Conservation (phyloP, 1,140 invertebrate species). For the Psix sp. region DNA sequence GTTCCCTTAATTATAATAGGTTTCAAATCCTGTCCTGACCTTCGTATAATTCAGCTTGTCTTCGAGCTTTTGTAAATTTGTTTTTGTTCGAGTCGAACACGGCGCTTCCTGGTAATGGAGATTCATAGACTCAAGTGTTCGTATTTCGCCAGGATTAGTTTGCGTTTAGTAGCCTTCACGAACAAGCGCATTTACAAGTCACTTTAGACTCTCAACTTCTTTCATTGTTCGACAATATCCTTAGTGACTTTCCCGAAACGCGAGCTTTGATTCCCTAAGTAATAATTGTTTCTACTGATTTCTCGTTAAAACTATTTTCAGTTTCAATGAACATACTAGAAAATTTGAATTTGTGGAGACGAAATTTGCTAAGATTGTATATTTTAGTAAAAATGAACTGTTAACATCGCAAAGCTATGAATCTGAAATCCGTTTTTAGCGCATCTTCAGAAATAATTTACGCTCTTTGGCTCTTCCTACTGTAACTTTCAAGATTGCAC, state of each 20-base stretch:
- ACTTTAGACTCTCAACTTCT: conserved; percentile 33
- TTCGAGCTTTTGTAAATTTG: conserved; percentile 31
- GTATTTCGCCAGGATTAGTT: conserved; percentile 53
- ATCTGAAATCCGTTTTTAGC: conserved; percentile 11
- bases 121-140: conserved; percentile 40
- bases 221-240: conserved; percentile 11
- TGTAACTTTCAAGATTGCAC: conserved; percentile 32
- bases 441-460: conserved; percentile 27
- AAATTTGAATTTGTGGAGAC: no score
- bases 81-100: conserved; percentile 37
- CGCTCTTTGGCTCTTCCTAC: conserved; percentile 13
- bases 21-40: conserved; percentile 56
- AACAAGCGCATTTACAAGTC: conserved; percentile 26
- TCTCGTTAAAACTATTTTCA: no score
- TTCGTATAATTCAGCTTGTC: conserved; percentile 61
- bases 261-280: neutral
- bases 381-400: no score
- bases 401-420: no score
- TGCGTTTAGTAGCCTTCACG: conserved; percentile 51
- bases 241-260: conserved; percentile 1
- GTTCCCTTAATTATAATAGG: conserved; percentile 58
- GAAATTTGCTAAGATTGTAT: no score
- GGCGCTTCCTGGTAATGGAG: conserved; percentile 56
- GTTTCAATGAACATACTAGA: no score
- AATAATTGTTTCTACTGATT: no score